These are phyloP conservation scores for Lepetodrilus schrolli DNA, from an alignment of 2,888 invertebrate species.

Conservation along the genomic window DNA sequence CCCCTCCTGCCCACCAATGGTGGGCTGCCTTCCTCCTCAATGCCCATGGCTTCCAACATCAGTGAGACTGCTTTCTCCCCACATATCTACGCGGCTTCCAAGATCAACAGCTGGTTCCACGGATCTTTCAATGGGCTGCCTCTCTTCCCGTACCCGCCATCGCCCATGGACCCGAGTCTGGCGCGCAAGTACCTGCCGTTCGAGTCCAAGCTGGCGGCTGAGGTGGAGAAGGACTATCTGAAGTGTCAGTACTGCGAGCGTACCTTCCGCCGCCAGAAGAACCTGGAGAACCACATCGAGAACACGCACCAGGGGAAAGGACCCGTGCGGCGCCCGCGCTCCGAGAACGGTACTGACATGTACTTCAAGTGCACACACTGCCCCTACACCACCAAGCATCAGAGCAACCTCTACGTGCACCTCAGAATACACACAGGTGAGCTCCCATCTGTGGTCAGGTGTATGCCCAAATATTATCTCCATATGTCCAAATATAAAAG, in stretches of 20 bases:
- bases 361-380: constrained; percentile 75
- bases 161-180: constrained; percentile 60
- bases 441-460: constrained; percentile 34
- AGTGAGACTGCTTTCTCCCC: constrained; percentile 53
- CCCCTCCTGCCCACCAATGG: constrained; percentile 38
- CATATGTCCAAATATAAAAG: neutral
- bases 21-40: constrained; percentile 42
- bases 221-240: constrained; percentile 66
- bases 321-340: constrained; percentile 53
- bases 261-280: constrained; percentile 73
- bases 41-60: constrained; percentile 48
- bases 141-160: constrained; percentile 62
- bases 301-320: constrained; percentile 74
- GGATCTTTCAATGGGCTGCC: constrained; percentile 59
- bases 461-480: neutral
- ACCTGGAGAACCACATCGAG: constrained; percentile 73
- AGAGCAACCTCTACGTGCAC: constrained; percentile 75
- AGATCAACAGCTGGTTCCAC: constrained; percentile 57
- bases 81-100: constrained; percentile 47
- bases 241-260: constrained; percentile 71
- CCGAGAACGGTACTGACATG: constrained; percentile 63
- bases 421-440: constrained; percentile 74
- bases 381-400: constrained; percentile 75
- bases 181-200: constrained; percentile 63
- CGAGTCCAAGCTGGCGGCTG: constrained; percentile 60